Evolutionary conservation across 2,888 invertebrate genomes (phyloP).

Genomic region (Lacanobia wlatinum): DNA sequence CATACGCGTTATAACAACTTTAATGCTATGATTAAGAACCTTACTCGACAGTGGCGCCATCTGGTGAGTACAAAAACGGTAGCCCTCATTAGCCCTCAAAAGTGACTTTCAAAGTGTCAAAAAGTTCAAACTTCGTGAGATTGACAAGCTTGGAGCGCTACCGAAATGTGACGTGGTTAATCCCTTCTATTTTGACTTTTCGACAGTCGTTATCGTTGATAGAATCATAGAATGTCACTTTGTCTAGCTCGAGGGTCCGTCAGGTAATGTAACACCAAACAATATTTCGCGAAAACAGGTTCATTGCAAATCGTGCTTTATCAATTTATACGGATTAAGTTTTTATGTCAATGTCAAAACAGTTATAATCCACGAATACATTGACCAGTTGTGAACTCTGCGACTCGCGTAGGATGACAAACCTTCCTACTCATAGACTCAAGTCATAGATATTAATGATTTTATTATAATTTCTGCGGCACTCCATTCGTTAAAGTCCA

Average conservation of each 20-base stretch:
- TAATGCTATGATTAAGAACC: too few relatives aligned
- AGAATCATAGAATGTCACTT: neutral
- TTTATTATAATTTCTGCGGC: constrained; percentile 59
- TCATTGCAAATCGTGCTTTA: constrained; percentile 57
- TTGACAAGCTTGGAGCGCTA: neutral
- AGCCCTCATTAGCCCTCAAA: neutral
- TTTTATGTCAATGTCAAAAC: constrained; percentile 66
- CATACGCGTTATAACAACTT: too few relatives aligned
- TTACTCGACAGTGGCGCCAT: too few relatives aligned
- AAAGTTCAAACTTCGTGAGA: neutral
- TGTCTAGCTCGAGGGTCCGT: neutral
- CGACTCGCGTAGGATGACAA: constrained; percentile 45
- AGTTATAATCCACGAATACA: constrained; percentile 74
- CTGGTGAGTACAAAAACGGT: neutral
- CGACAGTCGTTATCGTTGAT: neutral
- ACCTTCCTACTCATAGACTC: constrained; percentile 33
- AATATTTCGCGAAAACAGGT: constrained; percentile 30
- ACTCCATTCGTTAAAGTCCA: constrained; percentile 56
- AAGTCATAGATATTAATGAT: constrained; percentile 57
- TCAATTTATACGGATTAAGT: constrained; percentile 68
- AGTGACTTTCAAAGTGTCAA: neutral
- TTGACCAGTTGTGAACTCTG: constrained; percentile 73
- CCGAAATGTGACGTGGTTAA: neutral
- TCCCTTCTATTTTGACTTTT: neutral
- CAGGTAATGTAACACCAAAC: constrained; percentile 23